These are phyloP conservation scores for Noctua comes DNA, from an alignment of 2,888 invertebrate species.

Conservation along the genomic window DNA sequence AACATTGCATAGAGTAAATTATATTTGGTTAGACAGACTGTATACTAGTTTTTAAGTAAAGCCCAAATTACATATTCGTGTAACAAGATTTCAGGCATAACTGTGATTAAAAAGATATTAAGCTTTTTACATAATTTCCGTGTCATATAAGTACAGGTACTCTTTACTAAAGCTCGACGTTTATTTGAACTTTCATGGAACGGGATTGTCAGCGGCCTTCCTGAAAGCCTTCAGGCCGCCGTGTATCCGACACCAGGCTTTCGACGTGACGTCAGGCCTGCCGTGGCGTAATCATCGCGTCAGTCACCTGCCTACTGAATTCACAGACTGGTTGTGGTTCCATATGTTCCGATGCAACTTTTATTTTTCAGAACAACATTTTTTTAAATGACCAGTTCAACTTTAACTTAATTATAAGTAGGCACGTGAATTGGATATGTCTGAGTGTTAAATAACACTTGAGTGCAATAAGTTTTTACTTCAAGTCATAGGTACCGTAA, in stretches of 20 bases:
- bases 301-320: slow-evolving; percentile 34
- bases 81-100: neutral
- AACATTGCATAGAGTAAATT: neutral
- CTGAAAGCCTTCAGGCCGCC: slow-evolving; percentile 79
- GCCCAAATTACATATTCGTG: neutral
- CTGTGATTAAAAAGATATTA: neutral
- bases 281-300: slow-evolving; percentile 69
- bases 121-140: neutral
- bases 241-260: neutral
- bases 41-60: neutral
- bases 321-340: slow-evolving; percentile 4
- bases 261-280: neutral
- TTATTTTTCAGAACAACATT: slow-evolving; percentile 36
- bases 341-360: slow-evolving; percentile 32
- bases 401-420: neutral
- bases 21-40: neutral
- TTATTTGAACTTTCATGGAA: neutral
- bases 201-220: slow-evolving; percentile 72
- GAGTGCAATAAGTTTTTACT: neutral
- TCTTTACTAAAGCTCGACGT: neutral
- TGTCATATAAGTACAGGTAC: neutral
- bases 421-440: neutral
- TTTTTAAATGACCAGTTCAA: neutral
- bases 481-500: neutral
- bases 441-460: neutral